Conservation (phyloP, 2,888 invertebrate genomes). For the Melinaea menophilus region DNA sequence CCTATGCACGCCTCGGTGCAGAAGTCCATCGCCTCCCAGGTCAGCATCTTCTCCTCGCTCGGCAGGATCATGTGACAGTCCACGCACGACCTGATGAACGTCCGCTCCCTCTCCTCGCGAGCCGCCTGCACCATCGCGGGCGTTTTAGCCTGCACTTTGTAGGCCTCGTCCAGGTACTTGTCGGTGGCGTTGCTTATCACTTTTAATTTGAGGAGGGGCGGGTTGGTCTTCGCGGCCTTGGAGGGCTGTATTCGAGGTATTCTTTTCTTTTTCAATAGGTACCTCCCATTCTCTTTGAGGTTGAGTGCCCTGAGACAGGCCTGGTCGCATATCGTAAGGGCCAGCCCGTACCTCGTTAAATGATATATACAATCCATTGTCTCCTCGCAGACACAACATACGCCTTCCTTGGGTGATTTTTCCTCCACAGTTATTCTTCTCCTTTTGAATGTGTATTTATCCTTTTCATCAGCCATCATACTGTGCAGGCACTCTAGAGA, state of each 20-base stretch:
- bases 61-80: slow-evolving; percentile 74
- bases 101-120: slow-evolving; percentile 75
- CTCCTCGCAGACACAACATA: slow-evolving; percentile 73
- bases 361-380: slow-evolving; percentile 66
- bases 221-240: slow-evolving; percentile 35
- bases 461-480: slow-evolving; percentile 73
- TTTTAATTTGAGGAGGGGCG: slow-evolving; percentile 67
- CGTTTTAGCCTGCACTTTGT: slow-evolving; percentile 78
- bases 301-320: slow-evolving; percentile 76
- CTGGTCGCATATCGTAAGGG: slow-evolving; percentile 74
- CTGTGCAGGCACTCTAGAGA: slow-evolving; percentile 75
- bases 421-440: slow-evolving; percentile 71
- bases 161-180: slow-evolving; percentile 73
- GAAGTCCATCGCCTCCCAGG: slow-evolving; percentile 97
- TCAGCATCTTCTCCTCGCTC: slow-evolving; percentile 81
- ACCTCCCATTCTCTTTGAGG: slow-evolving; percentile 57
- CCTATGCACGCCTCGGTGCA: slow-evolving; percentile 93
- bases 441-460: slow-evolving; percentile 75
- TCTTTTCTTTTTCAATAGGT: slow-evolving; percentile 51
- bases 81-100: slow-evolving; percentile 76
- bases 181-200: slow-evolving; percentile 75
- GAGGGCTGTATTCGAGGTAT: slow-evolving; percentile 32
- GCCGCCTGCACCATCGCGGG: slow-evolving; percentile 78
- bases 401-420: slow-evolving; percentile 40
- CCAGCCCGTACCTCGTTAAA: slow-evolving; percentile 72